Base-by-base conservation (phyloP, 2,113 vertebrate genomes). In the Gymnobelideus leadbeateri region DNA sequence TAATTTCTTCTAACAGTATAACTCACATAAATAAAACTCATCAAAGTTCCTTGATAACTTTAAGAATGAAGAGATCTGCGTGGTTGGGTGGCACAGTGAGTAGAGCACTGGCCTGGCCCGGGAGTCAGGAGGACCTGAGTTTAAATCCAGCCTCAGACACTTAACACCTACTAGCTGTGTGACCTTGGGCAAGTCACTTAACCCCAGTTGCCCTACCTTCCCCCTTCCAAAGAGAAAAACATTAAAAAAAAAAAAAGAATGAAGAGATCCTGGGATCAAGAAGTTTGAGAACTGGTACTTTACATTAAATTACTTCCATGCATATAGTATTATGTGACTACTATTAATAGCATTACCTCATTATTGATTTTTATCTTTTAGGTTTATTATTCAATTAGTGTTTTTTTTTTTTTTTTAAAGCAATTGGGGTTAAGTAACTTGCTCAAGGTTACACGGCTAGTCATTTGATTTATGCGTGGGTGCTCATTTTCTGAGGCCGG, bases 371-470 rank as follows among this genome's bases (percentile, higher is more conserved):
- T 61, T 61, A 61, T 14, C 57, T 61, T 61, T 61, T 61, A n/a
- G 61, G 84, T 91, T 97, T 91, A 77, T 95, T 96, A 93, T 96
- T 91, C 89, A 43, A 21, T 96, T 96, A 91, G 57, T 26, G 8
- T 94, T 68, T 90, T 49, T 91, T 89, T n/a, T n/a, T n/a, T n/a
- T n/a, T n/a, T 95, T 92, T 77, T 51, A 68, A n/a, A n/a, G n/a
- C n/a, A n/a, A n/a, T n/a, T n/a, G n/a, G n/a, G n/a, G n/a, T n/a
- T n/a, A n/a, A n/a, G n/a, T n/a, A n/a, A n/a, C n/a, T n/a, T n/a
- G n/a, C n/a, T n/a, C n/a, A n/a, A n/a, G n/a, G n/a, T n/a, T n/a
- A n/a, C n/a, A n/a, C n/a, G n/a, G n/a, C n/a, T n/a, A n/a, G n/a
- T n/a, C n/a, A n/a, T n/a, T n/a, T n/a, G n/a, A n/a, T n/a, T n/a